Percentiles rank a stretch among this genome's conserved stretches.
Evolutionary conservation across 2,113 vertebrate genomes (phyloP).

Genomic region (Poeciliopsis retropinna): DNA sequence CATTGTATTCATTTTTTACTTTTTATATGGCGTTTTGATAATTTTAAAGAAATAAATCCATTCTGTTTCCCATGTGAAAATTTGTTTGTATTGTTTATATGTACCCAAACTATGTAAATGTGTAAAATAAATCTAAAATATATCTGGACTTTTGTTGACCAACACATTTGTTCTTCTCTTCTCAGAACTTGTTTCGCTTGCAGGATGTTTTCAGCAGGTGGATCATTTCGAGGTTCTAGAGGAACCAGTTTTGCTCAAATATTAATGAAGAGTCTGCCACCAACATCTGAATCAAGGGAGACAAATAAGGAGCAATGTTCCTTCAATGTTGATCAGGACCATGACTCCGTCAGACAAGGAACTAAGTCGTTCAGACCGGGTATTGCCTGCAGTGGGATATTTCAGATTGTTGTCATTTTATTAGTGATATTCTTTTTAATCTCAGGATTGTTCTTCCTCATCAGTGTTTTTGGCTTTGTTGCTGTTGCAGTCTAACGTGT

Average conservation of each 20-base stretch:
- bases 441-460: background rate
- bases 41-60: no score
- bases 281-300: background rate
- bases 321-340: rapidly evolving
- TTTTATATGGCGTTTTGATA: no score
- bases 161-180: conserved; percentile 1
- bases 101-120: background rate
- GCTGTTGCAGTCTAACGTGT: background rate
- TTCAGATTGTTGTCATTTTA: background rate
- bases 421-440: background rate
- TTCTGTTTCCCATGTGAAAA: no score
- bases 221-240: conserved; percentile 44
- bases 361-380: conserved; percentile 8
- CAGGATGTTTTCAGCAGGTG: conserved; percentile 35
- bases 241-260: conserved; percentile 47
- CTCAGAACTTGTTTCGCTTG: background rate
- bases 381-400: conserved; percentile 14
- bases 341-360: background rate
- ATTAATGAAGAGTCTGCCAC: conserved; percentile 46
- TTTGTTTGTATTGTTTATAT: no score
- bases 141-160: background rate
- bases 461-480: background rate
- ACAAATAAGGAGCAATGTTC: background rate
- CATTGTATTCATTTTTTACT: no score
- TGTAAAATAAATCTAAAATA: background rate